These are phyloP conservation scores for Boloria euphrosyne DNA, from an alignment of 2,888 invertebrate genomes.

Conservation along the genomic window DNA sequence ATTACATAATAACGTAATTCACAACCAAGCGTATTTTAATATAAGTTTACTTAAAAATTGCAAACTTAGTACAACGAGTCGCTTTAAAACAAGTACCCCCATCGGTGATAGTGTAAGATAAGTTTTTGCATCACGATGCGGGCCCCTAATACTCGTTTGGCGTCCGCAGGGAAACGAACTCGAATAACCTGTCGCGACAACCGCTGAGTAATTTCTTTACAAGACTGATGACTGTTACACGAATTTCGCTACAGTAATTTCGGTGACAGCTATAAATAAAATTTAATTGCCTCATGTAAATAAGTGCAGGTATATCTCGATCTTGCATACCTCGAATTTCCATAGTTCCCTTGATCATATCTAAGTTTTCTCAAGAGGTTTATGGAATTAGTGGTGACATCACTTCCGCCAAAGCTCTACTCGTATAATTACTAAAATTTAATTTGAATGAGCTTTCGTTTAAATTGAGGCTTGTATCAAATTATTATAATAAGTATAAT, in stretches of 20 bases:
- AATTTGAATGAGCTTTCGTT: not conserved
- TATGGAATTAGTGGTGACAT: not conserved
- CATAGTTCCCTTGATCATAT: conserved; percentile 29
- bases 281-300: conserved; percentile 41
- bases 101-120: conserved; percentile 19
- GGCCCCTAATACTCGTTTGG: conserved; percentile 55
- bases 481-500: too few relatives aligned
- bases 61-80: too few relatives aligned
- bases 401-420: not conserved
- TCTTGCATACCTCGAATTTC: conserved; percentile 27
- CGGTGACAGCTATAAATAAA: conserved; percentile 41
- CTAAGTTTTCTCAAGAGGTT: conserved; percentile 14
- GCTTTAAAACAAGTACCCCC: conserved; percentile 4
- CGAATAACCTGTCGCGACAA: conserved; percentile 60
- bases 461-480: not conserved
- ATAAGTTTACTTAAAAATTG: too few relatives aligned
- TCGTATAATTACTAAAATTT: conserved; percentile 4
- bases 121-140: conserved; percentile 36
- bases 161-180: conserved; percentile 63
- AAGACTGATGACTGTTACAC: conserved; percentile 44
- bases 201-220: conserved; percentile 53
- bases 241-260: conserved; percentile 42
- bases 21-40: too few relatives aligned
- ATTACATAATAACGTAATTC: too few relatives aligned
- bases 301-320: conserved; percentile 27